A percentile compares a stretch with the other conserved stretches of the same genome.
phyloP scores from a whole-genome alignment of 2,888 invertebrate species.

The Chloroclystis v-ata region DNA sequence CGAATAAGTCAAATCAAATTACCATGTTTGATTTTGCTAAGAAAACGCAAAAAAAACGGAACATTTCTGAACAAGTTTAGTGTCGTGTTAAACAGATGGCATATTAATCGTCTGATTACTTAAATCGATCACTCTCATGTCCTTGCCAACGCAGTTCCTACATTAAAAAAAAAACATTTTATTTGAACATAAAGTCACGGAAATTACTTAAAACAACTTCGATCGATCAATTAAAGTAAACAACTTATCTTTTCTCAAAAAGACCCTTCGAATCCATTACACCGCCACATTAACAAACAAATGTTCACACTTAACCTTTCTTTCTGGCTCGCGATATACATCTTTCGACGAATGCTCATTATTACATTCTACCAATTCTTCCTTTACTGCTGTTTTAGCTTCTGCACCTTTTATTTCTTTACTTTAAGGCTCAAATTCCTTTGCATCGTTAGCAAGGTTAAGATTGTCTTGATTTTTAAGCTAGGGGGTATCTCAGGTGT shows the following conservation, averaged over 20 bases:
- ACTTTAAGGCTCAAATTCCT: constrained; percentile 34
- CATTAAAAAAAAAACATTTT: constrained; percentile 1
- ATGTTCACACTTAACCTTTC: constrained; percentile 78
- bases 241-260: constrained; percentile 65
- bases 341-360: constrained; percentile 70
- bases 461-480: constrained; percentile 44
- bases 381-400: constrained; percentile 10
- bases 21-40: no score
- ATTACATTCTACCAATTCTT: constrained; percentile 47
- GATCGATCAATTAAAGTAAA: constrained; percentile 36
- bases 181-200: constrained; percentile 7
- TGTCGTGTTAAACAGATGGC: no score
- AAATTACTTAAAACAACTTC: constrained; percentile 19
- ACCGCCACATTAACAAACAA: constrained; percentile 75
- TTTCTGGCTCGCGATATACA: constrained; percentile 66
- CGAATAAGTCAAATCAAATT: no score
- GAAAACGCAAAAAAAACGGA: no score
- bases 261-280: constrained; percentile 69
- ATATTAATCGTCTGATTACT: not conserved
- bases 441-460: constrained; percentile 5
- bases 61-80: no score
- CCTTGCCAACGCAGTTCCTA: not conserved
- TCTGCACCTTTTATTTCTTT: constrained; percentile 14
- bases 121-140: not conserved
- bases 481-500: constrained; percentile 71